Percentiles rank a stretch among this genome's conserved stretches.
Conservation (phyloP, 2,797 vertebrate genomes). For the Peromyscus aztecus region DNA sequence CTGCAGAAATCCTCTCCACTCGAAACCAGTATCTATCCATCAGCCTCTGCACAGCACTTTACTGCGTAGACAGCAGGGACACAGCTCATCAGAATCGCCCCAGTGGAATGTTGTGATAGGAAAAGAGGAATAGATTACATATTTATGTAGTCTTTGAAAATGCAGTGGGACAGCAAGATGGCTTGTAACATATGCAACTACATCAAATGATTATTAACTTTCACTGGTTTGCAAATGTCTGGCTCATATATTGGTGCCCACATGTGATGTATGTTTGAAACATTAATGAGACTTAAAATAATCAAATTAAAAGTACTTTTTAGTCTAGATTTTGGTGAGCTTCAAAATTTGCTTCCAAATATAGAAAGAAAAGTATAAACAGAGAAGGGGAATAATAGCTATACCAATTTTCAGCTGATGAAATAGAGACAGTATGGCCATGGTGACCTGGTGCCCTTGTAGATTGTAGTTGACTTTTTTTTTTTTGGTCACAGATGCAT, state of each 20-base stretch:
- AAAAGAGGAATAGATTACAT: constrained; percentile 68
- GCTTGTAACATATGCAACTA: constrained; percentile 66
- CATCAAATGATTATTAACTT: constrained; percentile 71
- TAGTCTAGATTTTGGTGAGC: constrained; percentile 54
- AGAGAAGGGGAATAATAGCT: background rate
- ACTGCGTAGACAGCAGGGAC: constrained; percentile 67
- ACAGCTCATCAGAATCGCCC: constrained; percentile 74
- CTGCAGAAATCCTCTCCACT: constrained; percentile 81
- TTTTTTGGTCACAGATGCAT: background rate
- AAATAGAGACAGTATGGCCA: background rate
- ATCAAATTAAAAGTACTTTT: constrained; percentile 68
- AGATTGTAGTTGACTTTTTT: background rate
- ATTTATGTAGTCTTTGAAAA: constrained; percentile 77
- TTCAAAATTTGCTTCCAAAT: constrained; percentile 66
- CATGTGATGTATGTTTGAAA: constrained; percentile 65
- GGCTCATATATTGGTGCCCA: background rate
- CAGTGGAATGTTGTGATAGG: constrained; percentile 63
- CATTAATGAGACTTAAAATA: constrained; percentile 70
- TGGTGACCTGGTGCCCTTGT: background rate
- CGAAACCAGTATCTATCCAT: constrained; percentile 74
- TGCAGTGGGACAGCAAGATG: constrained; percentile 56
- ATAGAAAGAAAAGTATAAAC: constrained; percentile 45
- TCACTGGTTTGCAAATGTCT: background rate
- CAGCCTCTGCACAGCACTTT: constrained; percentile 68
- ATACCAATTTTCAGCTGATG: background rate